phyloP scores from a whole-genome alignment of 2,888 invertebrate genomes.

The Neocrepidodera transversa region DNA sequence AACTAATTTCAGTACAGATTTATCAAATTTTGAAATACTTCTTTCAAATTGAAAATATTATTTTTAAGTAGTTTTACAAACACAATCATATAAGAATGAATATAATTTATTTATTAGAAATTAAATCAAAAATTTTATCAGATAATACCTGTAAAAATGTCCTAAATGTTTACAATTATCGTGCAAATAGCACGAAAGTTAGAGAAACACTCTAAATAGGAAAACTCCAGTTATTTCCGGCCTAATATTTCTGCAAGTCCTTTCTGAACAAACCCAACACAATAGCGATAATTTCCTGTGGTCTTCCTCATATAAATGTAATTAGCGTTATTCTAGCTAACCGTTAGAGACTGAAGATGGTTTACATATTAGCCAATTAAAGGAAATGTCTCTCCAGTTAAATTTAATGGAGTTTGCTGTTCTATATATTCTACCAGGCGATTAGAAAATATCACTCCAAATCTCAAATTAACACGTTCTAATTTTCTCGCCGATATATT shows the following conservation, averaged over 20 bases:
- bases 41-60: no score
- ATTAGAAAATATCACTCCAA: conserved; percentile 3
- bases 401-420: conserved; percentile 13
- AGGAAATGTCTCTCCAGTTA: conserved; percentile 15
- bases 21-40: no score
- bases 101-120: no score
- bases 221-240: conserved; percentile 19
- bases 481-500: background rate
- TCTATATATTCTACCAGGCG: conserved; percentile 11
- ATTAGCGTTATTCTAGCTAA: conserved; percentile 28
- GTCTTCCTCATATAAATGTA: conserved; percentile 34
- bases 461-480: background rate
- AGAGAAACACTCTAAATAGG: conserved; percentile 5
- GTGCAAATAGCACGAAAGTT: no score
- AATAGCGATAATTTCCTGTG: conserved; percentile 26
- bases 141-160: no score
- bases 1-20: no score
- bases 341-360: conserved; percentile 13
- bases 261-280: conserved; percentile 13
- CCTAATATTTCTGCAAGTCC: conserved; percentile 19
- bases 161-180: no score
- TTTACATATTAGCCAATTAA: conserved; percentile 26
- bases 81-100: no score
- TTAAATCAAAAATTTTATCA: no score
- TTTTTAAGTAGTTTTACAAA: no score